Evolutionary conservation across 2,113 vertebrate genomes (phyloP).

Genomic region (Eurystomus gularis): DNA sequence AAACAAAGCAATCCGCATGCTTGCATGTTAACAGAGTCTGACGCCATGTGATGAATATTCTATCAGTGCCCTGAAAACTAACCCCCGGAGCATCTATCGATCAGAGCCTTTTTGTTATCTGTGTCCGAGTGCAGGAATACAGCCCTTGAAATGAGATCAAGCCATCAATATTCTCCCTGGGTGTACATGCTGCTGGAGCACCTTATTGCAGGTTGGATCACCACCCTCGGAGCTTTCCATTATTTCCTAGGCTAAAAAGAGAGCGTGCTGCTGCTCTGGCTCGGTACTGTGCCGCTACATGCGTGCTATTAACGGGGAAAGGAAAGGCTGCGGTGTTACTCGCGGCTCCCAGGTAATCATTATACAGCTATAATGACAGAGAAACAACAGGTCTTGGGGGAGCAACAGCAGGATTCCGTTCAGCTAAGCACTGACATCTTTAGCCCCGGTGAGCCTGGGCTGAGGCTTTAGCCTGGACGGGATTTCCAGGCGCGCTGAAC

Average conservation of each 20-base stretch:
- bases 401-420: neutral
- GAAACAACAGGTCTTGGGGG: neutral
- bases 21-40: neutral
- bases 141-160: neutral
- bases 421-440: neutral
- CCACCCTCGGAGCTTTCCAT: neutral
- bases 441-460: neutral
- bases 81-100: neutral
- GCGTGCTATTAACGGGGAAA: neutral
- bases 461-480: neutral
- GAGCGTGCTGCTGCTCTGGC: accelerated
- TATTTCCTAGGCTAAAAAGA: neutral
- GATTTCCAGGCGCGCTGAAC: neutral
- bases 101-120: neutral
- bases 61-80: neutral
- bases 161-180: slow-evolving; percentile 9
- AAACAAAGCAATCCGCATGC: neutral
- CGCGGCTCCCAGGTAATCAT: neutral
- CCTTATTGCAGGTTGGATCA: neutral
- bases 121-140: neutral
- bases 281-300: neutral
- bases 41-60: neutral
- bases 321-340: neutral
- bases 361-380: neutral
- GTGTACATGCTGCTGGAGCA: neutral